Evolutionary conservation across 2,797 vertebrate genomes (phyloP), one percentile per base, ranked within the genome.

Genomic region (Heliangelus exortis): DNA sequence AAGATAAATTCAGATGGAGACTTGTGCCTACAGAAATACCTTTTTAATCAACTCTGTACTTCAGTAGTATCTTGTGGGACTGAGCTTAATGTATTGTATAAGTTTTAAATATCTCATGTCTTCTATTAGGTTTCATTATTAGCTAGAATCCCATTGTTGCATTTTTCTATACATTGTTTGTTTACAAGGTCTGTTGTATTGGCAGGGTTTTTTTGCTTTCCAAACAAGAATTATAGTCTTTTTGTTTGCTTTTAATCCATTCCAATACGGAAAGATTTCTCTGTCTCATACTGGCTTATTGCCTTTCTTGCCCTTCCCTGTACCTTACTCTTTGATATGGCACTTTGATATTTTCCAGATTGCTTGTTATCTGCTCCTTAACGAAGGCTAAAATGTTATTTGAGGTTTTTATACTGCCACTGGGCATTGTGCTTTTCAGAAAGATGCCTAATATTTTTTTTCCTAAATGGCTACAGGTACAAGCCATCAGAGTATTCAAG

Each of bases 371-470:
- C 51, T 47, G 9, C 83, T 89, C 71, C 61, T 74, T 90, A 92
- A 93, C 65, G 74, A 90, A 82, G n/a, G 34, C 84, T 83, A 58
- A 84, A 73, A 85, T 51, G 43, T 69, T 85, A 79, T 82, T 73
- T 87, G 58, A 19, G 68, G 26, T 4, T 87, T 90, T 87, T 58
- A 59, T 45, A 21, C 28, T 83, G 65, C 68, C 33, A 25, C n/a
- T 89, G 61, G 61, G 73, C 57, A 65, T 10, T 7, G 10, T 80
- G 41, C 54, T 85, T 45, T 77, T 91, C 68, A 74, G 50, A 91
- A 91, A 57, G 19, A 87, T 29, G 21, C 74, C 50, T 59, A 41
- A 79, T 87, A 77, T 9, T 77, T 83, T 80, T 80, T 84, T 71
- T 61, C 53, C 58, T 75, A 75, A 91, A 91, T 58, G 26, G 21